phyloP scores from a whole-genome alignment of 2,797 vertebrate genomes.

The Gambusia yucatana region DNA sequence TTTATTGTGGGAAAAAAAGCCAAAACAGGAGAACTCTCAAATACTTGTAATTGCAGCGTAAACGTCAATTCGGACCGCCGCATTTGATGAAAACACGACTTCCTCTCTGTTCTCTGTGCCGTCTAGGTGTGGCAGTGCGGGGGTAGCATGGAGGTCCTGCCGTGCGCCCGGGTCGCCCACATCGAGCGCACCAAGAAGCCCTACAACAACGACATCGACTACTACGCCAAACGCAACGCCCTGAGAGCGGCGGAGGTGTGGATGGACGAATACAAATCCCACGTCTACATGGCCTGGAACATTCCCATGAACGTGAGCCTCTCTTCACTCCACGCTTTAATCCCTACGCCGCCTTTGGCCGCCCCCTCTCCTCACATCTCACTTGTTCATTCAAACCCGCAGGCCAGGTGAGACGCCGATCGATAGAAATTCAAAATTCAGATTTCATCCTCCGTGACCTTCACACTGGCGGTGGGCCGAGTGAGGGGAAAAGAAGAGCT shows the following conservation, averaged over 20 bases:
- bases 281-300: constrained; percentile 99
- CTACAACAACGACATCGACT: constrained; percentile 98
- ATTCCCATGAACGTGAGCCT: constrained; percentile 95
- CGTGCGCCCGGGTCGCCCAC: constrained; percentile 95
- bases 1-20: background rate
- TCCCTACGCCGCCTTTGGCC: constrained; percentile 17
- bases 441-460: constrained; percentile 74
- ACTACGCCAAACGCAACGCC: constrained; percentile 96
- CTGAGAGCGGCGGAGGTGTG: constrained; percentile 95
- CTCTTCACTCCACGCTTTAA: constrained; percentile 9
- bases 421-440: constrained; percentile 71
- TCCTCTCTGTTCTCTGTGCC: constrained; percentile 28
- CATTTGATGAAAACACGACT: constrained; percentile 9
- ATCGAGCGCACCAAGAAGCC: constrained; percentile 98
- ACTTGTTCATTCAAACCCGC: constrained; percentile 57
- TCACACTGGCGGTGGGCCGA: constrained; percentile 48
- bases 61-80: background rate
- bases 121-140: constrained; percentile 97
- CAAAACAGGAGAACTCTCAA: background rate
- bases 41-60: background rate
- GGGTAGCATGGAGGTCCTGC: constrained; percentile 97
- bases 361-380: constrained; percentile 6
- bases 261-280: constrained; percentile 99
- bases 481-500: constrained; percentile 10
- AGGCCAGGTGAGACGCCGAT: constrained; percentile 35